These are phyloP conservation scores for Periparus ater DNA, from an alignment of 2,797 vertebrate genomes.

Conservation along the genomic window DNA sequence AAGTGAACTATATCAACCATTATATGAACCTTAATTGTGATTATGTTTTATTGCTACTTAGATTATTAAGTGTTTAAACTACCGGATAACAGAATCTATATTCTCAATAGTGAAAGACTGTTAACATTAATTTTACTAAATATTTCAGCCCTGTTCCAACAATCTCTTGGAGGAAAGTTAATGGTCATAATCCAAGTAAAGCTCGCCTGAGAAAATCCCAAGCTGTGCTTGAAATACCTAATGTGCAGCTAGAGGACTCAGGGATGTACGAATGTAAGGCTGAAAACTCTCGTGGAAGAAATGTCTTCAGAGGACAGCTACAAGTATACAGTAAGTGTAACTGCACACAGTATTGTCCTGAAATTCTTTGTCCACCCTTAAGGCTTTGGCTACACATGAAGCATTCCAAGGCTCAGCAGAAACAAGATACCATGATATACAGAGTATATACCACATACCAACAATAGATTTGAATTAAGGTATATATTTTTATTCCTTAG, in stretches of 20 bases:
- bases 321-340: slow-evolving; percentile 94
- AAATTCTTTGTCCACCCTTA: not conserved
- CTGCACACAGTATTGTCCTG: not conserved
- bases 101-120: slow-evolving; percentile 29
- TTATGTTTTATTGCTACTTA: slow-evolving; percentile 70
- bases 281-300: slow-evolving; percentile 91
- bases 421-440: not conserved
- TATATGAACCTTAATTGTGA: slow-evolving; percentile 65
- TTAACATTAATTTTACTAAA: slow-evolving; percentile 66
- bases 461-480: not conserved
- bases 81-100: slow-evolving; percentile 66
- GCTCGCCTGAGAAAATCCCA: slow-evolving; percentile 94
- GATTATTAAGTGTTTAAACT: slow-evolving; percentile 74
- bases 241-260: slow-evolving; percentile 92
- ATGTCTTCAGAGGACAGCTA: slow-evolving; percentile 92
- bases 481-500: not conserved
- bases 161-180: slow-evolving; percentile 97
- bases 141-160: slow-evolving; percentile 91
- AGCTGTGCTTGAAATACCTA: slow-evolving; percentile 95
- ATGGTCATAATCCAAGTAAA: slow-evolving; percentile 93
- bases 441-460: too few relatives aligned
- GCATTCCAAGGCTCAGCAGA: not conserved
- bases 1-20: slow-evolving; percentile 55
- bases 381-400: not conserved
- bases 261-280: slow-evolving; percentile 95